These are phyloP conservation scores for Echinometra lucunter DNA, from an alignment of 53 echinoderm and acorn worm genomes.

Conservation along the genomic window DNA sequence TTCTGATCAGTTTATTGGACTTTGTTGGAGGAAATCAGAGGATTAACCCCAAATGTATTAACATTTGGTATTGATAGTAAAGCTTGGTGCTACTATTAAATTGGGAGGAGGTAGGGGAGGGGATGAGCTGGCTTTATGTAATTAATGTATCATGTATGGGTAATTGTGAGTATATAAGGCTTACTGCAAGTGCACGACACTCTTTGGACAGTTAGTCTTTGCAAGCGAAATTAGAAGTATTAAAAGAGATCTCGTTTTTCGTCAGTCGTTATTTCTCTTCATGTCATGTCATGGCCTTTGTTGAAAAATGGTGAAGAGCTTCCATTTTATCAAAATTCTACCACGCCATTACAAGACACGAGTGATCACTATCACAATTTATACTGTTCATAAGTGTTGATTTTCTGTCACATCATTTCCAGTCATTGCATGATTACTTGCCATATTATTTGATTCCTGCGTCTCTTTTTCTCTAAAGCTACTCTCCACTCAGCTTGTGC, in stretches of 20 bases:
- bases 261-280: background rate
- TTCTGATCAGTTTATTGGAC: no score
- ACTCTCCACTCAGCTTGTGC: background rate
- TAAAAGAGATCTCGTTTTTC: background rate
- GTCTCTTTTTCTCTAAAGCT: background rate
- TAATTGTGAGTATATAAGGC: background rate
- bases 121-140: no score
- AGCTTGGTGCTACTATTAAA: no score
- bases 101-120: no score
- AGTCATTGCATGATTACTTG: constrained; percentile 19
- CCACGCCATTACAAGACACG: background rate
- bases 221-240: background rate
- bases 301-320: background rate
- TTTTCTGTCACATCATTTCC: background rate
- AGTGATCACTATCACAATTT: background rate
- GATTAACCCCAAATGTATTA: no score
- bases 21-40: no score
- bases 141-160: no score
- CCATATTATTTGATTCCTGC: constrained; percentile 2
- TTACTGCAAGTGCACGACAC: background rate
- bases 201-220: background rate
- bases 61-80: no score
- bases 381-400: background rate
- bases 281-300: background rate
- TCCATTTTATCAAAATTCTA: background rate